phyloP scores from a whole-genome alignment of 2,113 vertebrate genomes.

The Casuarius casuarius region DNA sequence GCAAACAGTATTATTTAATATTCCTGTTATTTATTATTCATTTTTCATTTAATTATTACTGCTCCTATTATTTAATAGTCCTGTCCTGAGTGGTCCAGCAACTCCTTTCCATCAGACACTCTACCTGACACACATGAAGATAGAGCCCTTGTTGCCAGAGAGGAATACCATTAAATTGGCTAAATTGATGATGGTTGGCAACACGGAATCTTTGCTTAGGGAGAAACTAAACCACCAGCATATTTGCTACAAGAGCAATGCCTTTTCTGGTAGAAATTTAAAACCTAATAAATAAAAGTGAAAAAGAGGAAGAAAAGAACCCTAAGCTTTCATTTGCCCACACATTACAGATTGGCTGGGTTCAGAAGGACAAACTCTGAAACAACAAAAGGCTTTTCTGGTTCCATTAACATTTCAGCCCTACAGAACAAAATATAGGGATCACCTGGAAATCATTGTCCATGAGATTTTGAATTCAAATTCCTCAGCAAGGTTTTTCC shows the following conservation, averaged over 20 bases:
- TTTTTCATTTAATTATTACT: background rate
- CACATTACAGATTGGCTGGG: background rate
- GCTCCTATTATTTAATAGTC: background rate
- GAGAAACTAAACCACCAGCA: background rate
- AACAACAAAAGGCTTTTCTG: background rate
- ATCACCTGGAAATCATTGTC: background rate
- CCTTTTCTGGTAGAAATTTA: background rate
- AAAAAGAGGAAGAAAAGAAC: background rate
- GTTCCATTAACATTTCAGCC: background rate
- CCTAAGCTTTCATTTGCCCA: background rate
- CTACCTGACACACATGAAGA: background rate
- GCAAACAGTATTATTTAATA: background rate
- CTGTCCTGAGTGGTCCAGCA: background rate
- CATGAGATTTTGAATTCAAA: background rate
- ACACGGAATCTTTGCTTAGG: background rate
- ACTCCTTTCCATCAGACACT: background rate
- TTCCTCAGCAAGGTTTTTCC: background rate
- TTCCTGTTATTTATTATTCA: background rate
- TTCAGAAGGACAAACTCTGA: background rate
- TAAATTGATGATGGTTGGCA: background rate
- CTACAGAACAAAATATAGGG: background rate
- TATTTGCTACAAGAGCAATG: background rate
- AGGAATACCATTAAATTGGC: background rate
- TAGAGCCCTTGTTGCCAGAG: background rate
- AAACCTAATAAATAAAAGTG: background rate